Base-by-base conservation (phyloP, 2,888 invertebrate genomes). In the Myopa tessellatipennis region DNA sequence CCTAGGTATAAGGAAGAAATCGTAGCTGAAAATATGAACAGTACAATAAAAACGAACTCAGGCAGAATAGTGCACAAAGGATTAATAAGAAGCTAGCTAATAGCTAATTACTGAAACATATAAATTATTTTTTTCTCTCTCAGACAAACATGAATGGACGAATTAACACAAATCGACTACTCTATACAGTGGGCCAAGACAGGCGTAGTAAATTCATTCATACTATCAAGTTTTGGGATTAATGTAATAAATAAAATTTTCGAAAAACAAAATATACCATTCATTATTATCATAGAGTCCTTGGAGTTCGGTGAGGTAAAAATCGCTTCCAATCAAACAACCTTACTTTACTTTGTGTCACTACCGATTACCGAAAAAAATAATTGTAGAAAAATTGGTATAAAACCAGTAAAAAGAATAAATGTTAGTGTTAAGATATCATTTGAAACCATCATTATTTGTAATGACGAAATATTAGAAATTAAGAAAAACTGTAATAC, bases 171-270 rank as follows among this genome's bases (percentile, higher is more conserved):
- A 58, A 73, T 80, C 40, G 77, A 79, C 58, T 75, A 79, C 50
- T 79, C 81, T 14, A 79, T 80, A 38, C 77, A 81, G 76, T 80
- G 78, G 80, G 80, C 78, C 38, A 80, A 81, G 76, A 68, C 45
- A 71, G 79, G 79, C n/a, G 72, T 80, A 58, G 65, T 80, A 61
- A 82, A 81, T 61, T 77, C 81, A 8, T 77, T 80, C n/a, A 79
- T 81, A 45, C 69, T 82, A n/a, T 81, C 79, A 8, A 78, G 70
- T 50, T 74, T 72, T 50, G 79, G 81, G 77, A 75, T 81, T 65
- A 77, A 69, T 61, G 34, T 79, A 65, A 79, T 67, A 58, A 72
- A 77, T 61, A 75, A 77, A 67, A 71, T 79, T 55, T 72, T 80
- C 34, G 38, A 79, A 36, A 77, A 78, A 60, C 75, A 81, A 60